Evolutionary conservation across 2,797 vertebrate species (phyloP), one percentile per base, ranked within the genome.

Genomic region (Syndactyla subalaris): DNA sequence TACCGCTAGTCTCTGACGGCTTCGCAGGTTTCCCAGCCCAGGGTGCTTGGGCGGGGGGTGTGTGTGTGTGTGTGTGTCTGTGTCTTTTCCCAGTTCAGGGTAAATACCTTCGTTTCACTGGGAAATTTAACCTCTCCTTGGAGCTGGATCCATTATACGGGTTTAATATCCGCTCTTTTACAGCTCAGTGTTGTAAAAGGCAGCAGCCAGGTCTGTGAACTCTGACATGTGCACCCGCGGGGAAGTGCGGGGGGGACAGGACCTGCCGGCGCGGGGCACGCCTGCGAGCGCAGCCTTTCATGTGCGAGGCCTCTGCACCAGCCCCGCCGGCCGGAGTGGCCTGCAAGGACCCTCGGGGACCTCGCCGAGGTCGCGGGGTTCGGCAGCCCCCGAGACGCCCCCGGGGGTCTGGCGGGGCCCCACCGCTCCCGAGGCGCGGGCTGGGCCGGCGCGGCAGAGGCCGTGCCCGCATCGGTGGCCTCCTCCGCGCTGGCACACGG

Each of bases 91-190:
- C 83, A 72, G 68, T 93, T 88, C 88, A 80, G 86, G 73, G 86
- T 74, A 95, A 92, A 94, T 95, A 84, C 79, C 85, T 95, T 92
- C 54, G 48, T 91, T 93, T 94, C 94, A 77, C 88, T 70, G 86
- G 90, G 92, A 96, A 96, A 95, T 92, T 91, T 74, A 88, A 94
- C 80, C 90, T 95, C 88, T 91, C 83, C 89, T 93, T 61, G 88
- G 92, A 93, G 90, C 59, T 91, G 91, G 93, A 95, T 95, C 96
- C 93, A 96, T 97, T 97, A 96, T 95, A 93, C 45, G 63, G 92
- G 88, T 95, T 97, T 96, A 97, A 97, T 97, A 97, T 97, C 96
- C 96, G 96, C 95, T 95, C 88, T 96, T 97, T 97, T 97, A 97
- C 95, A 95, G 96, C 96, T 95, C 93, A 48, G 81, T 29, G 92